Base-by-base conservation (phyloP, 2,797 vertebrate genomes). In the Cossypha heuglini region DNA sequence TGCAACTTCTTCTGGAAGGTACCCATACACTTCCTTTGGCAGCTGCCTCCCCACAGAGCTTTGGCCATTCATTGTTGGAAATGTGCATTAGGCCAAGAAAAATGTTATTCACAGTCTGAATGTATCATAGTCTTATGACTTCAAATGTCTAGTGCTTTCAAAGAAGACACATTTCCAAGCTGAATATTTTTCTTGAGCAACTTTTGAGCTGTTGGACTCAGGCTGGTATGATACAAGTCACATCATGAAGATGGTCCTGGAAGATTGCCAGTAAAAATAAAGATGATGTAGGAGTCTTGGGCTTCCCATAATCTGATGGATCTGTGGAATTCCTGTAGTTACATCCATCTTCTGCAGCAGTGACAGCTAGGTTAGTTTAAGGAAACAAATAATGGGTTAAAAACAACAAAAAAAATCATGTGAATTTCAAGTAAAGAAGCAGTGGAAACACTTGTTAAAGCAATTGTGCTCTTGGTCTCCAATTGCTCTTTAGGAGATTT, bases 71-170 rank as follows among this genome's bases (percentile, higher is more conserved):
- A 43, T 94, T 94, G 63, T 90, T 91, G 59, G 68, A 88, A 43
- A 25, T 58, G 63, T 28, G 83, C 61, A 42, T 31, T 73, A 80
- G 77, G 95, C 97, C 97, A 97, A 97, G 83, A 92, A 90, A 96
- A 97, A 97, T 93, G 83, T 97, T 97, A 86, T 93, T 95, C 80
- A 74, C 87, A 37, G 49, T 82, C 78, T 16, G 16, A 89, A 82
- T 92, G 94, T 84, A 89, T 95, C 96, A 97, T n/a, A 69, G 87
- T 83, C 93, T 94, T 90, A 97, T 95, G 95, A 97, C 78, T 96
- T 92, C 61, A 92, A 59, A 88, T 88, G 83, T 77, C 86, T 88
- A 63, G 49, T 74, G 52, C 71, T 94, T 94, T 79, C 78, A 85
- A 66, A 94, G 77, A 93, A 83, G 82, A 77, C 24, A 52, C 33